Evolutionary conservation across 1,140 invertebrate species (phyloP).

Genomic region (Acromyrmex charruanus): DNA sequence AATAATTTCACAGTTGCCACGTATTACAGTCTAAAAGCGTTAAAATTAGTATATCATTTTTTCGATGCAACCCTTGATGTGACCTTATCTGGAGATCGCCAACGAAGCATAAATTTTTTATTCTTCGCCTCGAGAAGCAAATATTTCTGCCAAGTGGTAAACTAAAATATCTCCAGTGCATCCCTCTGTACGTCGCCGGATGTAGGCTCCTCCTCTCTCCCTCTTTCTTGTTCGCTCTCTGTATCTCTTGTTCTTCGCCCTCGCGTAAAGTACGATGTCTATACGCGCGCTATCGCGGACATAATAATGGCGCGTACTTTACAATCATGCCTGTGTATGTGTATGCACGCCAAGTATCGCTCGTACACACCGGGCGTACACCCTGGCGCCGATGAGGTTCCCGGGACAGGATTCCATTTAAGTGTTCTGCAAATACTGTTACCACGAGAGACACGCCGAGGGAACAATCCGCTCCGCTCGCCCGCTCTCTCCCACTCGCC

Average conservation of each 20-base stretch:
- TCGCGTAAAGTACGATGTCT: conserved; percentile 62
- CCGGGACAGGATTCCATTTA: conserved; percentile 70
- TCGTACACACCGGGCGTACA: conserved; percentile 29
- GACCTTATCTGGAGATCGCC: not conserved
- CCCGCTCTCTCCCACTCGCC: conserved; percentile 51
- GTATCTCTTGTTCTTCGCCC: conserved; percentile 18
- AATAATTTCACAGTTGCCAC: not conserved
- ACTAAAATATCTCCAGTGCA: conserved; percentile 1
- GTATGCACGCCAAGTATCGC: conserved; percentile 56
- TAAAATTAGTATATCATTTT: not conserved
- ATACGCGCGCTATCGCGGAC: conserved; percentile 61
- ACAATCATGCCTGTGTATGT: conserved; percentile 38
- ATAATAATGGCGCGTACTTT: conserved; percentile 73
- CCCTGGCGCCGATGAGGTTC: conserved; percentile 31
- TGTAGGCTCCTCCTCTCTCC: not conserved
- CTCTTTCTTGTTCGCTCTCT: not conserved
- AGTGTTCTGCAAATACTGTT: conserved; percentile 79
- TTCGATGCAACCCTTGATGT: not conserved
- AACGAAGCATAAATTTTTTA: not conserved
- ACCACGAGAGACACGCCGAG: conserved; percentile 66
- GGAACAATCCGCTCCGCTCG: conserved; percentile 70
- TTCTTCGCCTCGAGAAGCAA: not conserved
- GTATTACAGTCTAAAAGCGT: not conserved
- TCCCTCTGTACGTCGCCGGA: conserved; percentile 1
- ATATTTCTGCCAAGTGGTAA: conserved; percentile 1